phyloP scores from a whole-genome alignment of 2,888 invertebrate species.

The Coleophora flavipennella region DNA sequence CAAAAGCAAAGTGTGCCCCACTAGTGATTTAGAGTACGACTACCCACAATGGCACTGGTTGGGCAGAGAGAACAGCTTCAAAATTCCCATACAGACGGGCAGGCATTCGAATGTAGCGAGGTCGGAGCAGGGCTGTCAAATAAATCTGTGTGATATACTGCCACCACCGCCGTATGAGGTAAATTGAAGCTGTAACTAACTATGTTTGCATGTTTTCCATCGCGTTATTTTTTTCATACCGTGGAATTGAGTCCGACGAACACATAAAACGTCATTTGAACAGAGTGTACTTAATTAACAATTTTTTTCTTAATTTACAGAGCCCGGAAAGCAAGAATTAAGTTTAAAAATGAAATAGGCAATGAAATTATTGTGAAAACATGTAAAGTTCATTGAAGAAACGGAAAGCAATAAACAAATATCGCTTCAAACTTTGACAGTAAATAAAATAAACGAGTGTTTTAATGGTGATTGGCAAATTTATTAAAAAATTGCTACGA shows the following conservation, averaged over 20 bases:
- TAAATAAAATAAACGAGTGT: no score
- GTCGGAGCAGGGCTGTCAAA: slow-evolving; percentile 69
- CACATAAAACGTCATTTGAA: no score
- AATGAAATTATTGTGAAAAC: slow-evolving; percentile 17
- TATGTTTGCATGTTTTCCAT: slow-evolving; percentile 28
- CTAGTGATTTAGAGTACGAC: slow-evolving; percentile 66
- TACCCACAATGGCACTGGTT: slow-evolving; percentile 69
- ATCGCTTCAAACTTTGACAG: slow-evolving; percentile 23
- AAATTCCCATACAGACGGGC: slow-evolving; percentile 63
- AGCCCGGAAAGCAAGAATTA: slow-evolving; percentile 57
- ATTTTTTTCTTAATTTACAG: slow-evolving; percentile 33
- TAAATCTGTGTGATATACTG: slow-evolving; percentile 77
- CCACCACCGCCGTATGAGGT: slow-evolving; percentile 76
- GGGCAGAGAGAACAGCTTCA: slow-evolving; percentile 67
- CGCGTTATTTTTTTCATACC: slow-evolving; percentile 14
- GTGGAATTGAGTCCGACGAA: slow-evolving; percentile 14
- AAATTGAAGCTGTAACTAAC: slow-evolving; percentile 43
- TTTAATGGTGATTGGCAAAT: no score
- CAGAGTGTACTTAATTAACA: slow-evolving; percentile 9
- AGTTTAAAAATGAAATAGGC: slow-evolving; percentile 19
- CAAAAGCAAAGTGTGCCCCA: slow-evolving; percentile 65
- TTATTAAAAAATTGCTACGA: slow-evolving; percentile 17
- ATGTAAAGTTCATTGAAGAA: slow-evolving; percentile 17
- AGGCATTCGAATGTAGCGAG: slow-evolving; percentile 63
- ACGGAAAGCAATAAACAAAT: slow-evolving; percentile 46